These are phyloP conservation scores for Heteromormyrus szaboi DNA, from an alignment of 2,797 vertebrate species.

Conservation along the genomic window DNA sequence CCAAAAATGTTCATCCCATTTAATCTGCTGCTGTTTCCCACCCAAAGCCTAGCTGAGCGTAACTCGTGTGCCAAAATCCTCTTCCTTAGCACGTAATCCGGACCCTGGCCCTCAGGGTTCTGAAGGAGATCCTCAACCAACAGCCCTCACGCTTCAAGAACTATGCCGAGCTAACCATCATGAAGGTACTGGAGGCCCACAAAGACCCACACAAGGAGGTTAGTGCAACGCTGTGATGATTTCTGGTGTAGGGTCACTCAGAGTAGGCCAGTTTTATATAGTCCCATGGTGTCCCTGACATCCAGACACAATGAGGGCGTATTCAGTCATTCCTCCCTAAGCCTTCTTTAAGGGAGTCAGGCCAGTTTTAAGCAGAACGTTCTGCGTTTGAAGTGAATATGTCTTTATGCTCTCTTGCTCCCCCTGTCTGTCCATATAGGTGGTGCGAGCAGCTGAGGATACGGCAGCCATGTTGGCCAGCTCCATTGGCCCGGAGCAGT, in stretches of 20 bases:
- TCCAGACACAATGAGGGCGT: background rate
- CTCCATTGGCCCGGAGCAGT: conserved; percentile 84
- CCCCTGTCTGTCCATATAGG: conserved; percentile 57
- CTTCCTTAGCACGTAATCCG: conserved; percentile 76
- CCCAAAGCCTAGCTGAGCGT: background rate
- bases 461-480: conserved; percentile 75
- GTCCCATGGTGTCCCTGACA: background rate
- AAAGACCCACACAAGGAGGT: conserved; percentile 96
- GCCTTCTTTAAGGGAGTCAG: background rate
- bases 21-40: background rate
- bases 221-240: conserved; percentile 26
- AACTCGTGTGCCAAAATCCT: background rate
- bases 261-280: background rate
- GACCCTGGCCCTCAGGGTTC: conserved; percentile 77
- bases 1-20: background rate
- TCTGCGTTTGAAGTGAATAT: background rate
- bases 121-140: conserved; percentile 86
- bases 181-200: conserved; percentile 95
- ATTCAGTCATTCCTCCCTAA: background rate
- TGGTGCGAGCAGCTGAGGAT: conserved; percentile 85
- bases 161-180: conserved; percentile 90
- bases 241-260: background rate
- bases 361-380: background rate
- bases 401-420: background rate
- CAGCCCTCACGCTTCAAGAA: conserved; percentile 90